phyloP scores from a whole-genome alignment of 2,797 vertebrate genomes.

The Molossus alvarezi region DNA sequence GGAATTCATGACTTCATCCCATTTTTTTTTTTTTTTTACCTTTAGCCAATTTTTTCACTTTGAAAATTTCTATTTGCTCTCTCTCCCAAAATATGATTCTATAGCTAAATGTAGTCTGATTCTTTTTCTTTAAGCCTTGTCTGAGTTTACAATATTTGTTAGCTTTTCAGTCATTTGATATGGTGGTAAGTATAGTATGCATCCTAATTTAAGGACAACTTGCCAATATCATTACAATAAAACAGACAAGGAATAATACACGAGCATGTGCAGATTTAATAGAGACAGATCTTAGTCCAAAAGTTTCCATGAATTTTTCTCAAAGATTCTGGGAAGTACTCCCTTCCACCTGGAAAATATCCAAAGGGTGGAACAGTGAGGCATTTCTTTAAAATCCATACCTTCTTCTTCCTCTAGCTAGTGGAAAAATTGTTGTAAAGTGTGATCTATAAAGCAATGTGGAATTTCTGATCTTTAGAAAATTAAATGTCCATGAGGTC shows the following conservation, averaged over 20 bases:
- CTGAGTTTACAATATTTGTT: constrained; percentile 59
- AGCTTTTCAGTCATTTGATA: constrained; percentile 49
- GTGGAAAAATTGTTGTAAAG: constrained; percentile 22
- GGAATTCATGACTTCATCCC: neutral
- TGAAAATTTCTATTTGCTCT: constrained; percentile 7
- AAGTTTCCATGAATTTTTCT: constrained; percentile 46
- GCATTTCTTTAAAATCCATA: constrained; percentile 38
- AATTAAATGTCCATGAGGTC: neutral
- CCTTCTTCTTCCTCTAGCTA: constrained; percentile 29
- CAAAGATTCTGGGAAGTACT: constrained; percentile 38
- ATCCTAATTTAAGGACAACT: constrained; percentile 54
- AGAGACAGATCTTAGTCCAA: constrained; percentile 13
- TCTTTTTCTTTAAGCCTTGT: constrained; percentile 29
- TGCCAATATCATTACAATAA: neutral
- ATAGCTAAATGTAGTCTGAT: neutral
- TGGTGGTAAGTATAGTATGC: neutral
- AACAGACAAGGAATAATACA: constrained; percentile 16
- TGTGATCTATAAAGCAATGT: constrained; percentile 41
- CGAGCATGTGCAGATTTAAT: neutral
- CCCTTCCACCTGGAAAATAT: neutral
- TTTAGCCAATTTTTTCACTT: constrained; percentile 51
- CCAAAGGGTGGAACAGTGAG: neutral
- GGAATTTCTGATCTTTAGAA: constrained; percentile 39
- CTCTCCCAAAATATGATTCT: constrained; percentile 28
- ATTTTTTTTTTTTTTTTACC: neutral